Percentiles rank a stretch among this genome's conserved stretches.
phyloP scores from a whole-genome alignment of 30 jellyfish, hydroid and myxozoan species.

The Aurelia aurita region DNA sequence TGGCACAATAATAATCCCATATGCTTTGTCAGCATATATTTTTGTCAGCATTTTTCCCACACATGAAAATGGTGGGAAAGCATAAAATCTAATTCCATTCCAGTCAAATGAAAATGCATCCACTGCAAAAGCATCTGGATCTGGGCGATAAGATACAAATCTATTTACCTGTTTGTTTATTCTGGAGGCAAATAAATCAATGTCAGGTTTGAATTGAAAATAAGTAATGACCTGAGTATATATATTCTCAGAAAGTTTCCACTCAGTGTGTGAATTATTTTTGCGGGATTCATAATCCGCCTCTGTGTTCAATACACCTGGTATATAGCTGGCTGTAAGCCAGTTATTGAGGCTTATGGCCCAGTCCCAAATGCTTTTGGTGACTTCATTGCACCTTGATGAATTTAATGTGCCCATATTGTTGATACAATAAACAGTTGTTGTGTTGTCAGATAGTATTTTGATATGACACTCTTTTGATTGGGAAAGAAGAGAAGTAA shows the following conservation, averaged over 20 bases:
- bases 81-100: conserved; percentile 25
- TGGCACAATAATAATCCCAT: conserved; percentile 45
- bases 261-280: not conserved
- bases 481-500: not conserved
- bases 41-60: conserved; percentile 41
- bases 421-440: too few relatives aligned
- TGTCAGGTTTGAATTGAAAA: conserved; percentile 34
- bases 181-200: conserved; percentile 55
- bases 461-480: too few relatives aligned
- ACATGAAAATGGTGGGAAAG: conserved; percentile 39
- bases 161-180: conserved; percentile 11
- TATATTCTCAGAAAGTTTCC: conserved; percentile 28
- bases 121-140: conserved; percentile 36
- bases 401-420: too few relatives aligned
- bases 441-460: too few relatives aligned
- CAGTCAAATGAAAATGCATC: conserved; percentile 33
- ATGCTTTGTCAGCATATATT: conserved; percentile 30
- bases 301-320: not conserved
- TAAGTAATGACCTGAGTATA: not conserved
- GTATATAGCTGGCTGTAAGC: not conserved
- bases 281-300: conserved; percentile 18
- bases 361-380: not conserved
- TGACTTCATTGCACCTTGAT: not conserved
- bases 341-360: not conserved
- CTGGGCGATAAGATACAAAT: conserved; percentile 46